Base-by-base conservation (phyloP, 1,140 invertebrate genomes). In the Drosophila sp. region DNA sequence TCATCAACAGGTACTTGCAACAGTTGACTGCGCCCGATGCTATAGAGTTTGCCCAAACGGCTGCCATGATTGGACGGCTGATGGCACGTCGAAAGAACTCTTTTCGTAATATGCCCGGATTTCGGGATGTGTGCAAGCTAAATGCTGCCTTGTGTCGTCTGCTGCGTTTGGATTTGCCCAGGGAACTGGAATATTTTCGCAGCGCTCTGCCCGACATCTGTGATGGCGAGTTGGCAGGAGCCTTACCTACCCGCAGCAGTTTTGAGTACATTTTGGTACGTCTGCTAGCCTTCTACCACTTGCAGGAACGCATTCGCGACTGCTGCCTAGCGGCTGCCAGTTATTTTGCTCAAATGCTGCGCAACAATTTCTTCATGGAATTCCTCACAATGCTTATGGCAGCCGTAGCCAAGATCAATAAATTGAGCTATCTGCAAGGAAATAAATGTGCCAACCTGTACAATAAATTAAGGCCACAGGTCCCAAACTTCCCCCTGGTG, bases 11-110 rank as follows among this genome's bases (percentile, higher is more conserved):
- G 32, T 91, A 83, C 40, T 58, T 86, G 57, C 71, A 82, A 47
- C 79, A 76, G 40, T 40, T 75, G 25, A 54, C 44, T 23, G 29
- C 60, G 3, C 58, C 62, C 4, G 65, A 74, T 41, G 55, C 62
- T 0, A 29, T 44, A 29, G 85, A 85, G 4, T 91, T 91, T 6
- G 71, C 76, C 8, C 38, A 91, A 17, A 77, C 89, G 3, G 85
- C 90, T 3, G 90, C 90, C 1, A 40, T 91, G 23, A 74, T 91
- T 29, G 83, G 82, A 5, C 70, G 90, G 2, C 64, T 91, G 0
- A 90, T 91, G 78, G 89, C 90, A 4, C 79, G 90, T 1, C 79
- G 90, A 2, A 90, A 91, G 35, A 91, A 85, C 40, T 91, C 90
- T 1, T 91, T 91, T 62, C 76, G 60, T 0, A 60, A 69, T 6